These are phyloP conservation scores for Hyalella azteca DNA, from an alignment of 2,888 invertebrate species.

Conservation along the genomic window DNA sequence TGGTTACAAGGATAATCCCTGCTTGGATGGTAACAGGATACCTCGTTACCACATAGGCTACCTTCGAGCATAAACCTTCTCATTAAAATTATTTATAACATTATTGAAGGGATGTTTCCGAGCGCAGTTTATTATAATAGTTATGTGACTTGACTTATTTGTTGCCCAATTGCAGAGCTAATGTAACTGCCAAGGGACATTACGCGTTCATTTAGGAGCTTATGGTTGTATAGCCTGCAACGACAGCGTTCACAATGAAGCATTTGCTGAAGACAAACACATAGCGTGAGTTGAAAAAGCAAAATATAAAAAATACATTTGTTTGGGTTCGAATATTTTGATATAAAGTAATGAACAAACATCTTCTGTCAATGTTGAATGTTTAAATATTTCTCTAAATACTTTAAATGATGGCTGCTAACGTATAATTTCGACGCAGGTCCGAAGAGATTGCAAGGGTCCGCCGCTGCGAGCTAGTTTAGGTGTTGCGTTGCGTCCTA, in stretches of 20 bases:
- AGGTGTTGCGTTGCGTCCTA: conserved; percentile 6
- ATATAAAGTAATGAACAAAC: not conserved
- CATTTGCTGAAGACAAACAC: not conserved
- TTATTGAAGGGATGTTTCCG: not conserved
- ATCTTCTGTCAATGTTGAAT: not conserved
- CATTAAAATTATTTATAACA: not conserved
- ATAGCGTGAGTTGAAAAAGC: not conserved
- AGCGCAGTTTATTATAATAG: not conserved
- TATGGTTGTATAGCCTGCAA: not conserved
- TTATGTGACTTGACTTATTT: conserved; percentile 22
- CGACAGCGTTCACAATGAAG: not conserved
- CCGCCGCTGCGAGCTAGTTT: not conserved
- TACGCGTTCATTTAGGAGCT: conserved; percentile 15
- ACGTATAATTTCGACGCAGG: not conserved
- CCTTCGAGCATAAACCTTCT: not conserved
- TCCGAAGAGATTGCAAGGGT: not conserved
- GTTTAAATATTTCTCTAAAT: not conserved
- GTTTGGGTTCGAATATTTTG: not conserved
- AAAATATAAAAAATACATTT: not conserved
- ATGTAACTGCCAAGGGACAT: conserved; percentile 9
- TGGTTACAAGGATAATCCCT: too few relatives aligned
- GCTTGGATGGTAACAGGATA: too few relatives aligned
- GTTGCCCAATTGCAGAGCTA: conserved; percentile 17
- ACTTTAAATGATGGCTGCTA: not conserved
- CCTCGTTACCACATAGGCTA: too few relatives aligned